Conservation (phyloP, 1,140 invertebrate species). For the Drosophila guanche region DNA sequence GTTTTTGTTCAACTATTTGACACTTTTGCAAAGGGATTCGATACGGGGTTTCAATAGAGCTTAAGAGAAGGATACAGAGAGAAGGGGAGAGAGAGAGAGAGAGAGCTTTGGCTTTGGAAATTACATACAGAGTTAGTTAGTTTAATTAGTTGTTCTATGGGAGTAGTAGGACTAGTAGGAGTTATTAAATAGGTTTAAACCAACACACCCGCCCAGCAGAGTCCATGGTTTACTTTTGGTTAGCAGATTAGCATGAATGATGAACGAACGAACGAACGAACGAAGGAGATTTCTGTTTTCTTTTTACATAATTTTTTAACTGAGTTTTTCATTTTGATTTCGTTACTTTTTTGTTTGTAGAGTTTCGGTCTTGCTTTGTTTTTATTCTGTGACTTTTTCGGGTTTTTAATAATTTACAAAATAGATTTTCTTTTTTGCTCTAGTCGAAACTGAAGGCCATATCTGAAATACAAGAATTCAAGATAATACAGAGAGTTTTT, state of each 20-base stretch:
- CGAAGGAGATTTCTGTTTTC: slow-evolving; percentile 7
- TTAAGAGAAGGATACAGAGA: slow-evolving; percentile 8
- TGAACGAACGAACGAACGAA: slow-evolving; percentile 26
- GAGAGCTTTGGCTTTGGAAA: slow-evolving; percentile 17
- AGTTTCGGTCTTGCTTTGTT: slow-evolving; percentile 56
- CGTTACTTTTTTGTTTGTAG: slow-evolving; percentile 44
- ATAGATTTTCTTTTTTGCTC: slow-evolving; percentile 55
- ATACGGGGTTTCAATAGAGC: slow-evolving; percentile 36
- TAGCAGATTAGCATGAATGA: slow-evolving; percentile 45
- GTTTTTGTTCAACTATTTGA: slow-evolving; percentile 41
- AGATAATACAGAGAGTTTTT: slow-evolving; percentile 69
- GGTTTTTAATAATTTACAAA: slow-evolving; percentile 68
- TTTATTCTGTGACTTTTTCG: slow-evolving; percentile 44
- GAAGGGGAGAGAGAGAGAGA: slow-evolving; percentile 21
- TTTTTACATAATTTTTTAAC: slow-evolving; percentile 32
- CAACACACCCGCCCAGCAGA: slow-evolving; percentile 52
- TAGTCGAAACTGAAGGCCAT: slow-evolving; percentile 84
- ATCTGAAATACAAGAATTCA: slow-evolving; percentile 83
- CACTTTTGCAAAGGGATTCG: slow-evolving; percentile 25
- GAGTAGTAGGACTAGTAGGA: too few relatives aligned
- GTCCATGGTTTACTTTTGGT: slow-evolving; percentile 37
- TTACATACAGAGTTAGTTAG: background rate
- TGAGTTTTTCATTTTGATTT: slow-evolving; percentile 70
- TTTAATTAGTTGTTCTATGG: too few relatives aligned
- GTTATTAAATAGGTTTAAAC: slow-evolving; percentile 38